Percentiles rank a stretch among this genome's conserved stretches.
These are phyloP conservation scores for Diplazon laetatorius DNA, from an alignment of 2,888 invertebrate species.

Conservation along the genomic window DNA sequence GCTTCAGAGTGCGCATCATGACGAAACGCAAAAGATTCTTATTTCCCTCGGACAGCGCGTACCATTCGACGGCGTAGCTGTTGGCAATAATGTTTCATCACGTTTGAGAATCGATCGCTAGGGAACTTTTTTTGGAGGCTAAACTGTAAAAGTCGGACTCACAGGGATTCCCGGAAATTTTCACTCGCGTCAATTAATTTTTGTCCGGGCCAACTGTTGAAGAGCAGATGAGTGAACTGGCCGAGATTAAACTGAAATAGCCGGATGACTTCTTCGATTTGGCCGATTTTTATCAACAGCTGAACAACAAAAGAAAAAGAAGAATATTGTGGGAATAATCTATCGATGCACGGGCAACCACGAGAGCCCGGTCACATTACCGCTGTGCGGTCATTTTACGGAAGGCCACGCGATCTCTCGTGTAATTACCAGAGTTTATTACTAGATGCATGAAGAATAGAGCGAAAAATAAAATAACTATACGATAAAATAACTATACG, in stretches of 20 bases:
- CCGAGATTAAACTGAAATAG: slow-evolving; percentile 31
- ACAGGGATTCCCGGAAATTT: slow-evolving; percentile 44
- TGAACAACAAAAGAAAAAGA: not conserved
- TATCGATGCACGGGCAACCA: too few relatives aligned
- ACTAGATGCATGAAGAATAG: too few relatives aligned
- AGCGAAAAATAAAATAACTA: too few relatives aligned
- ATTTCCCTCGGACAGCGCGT: not conserved
- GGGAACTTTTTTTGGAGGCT: too few relatives aligned
- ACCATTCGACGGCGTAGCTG: too few relatives aligned
- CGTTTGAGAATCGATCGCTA: not conserved
- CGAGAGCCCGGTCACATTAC: too few relatives aligned
- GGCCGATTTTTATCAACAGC: slow-evolving; percentile 43
- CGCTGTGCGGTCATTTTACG: too few relatives aligned
- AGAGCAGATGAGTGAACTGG: slow-evolving; percentile 43
- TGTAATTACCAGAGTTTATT: too few relatives aligned
- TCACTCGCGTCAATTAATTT: slow-evolving; percentile 41
- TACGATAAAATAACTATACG: not conserved
- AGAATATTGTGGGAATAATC: too few relatives aligned
- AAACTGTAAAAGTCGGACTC: slow-evolving; percentile 1
- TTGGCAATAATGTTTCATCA: not conserved
- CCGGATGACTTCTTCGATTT: slow-evolving; percentile 42
- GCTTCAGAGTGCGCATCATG: slow-evolving; percentile 40
- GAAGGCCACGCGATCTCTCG: too few relatives aligned
- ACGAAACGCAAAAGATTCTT: slow-evolving; percentile 37
- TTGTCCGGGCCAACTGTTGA: slow-evolving; percentile 58